These are phyloP conservation scores for Jaculus jaculus DNA, from an alignment of 2,113 vertebrate species.

Conservation along the genomic window DNA sequence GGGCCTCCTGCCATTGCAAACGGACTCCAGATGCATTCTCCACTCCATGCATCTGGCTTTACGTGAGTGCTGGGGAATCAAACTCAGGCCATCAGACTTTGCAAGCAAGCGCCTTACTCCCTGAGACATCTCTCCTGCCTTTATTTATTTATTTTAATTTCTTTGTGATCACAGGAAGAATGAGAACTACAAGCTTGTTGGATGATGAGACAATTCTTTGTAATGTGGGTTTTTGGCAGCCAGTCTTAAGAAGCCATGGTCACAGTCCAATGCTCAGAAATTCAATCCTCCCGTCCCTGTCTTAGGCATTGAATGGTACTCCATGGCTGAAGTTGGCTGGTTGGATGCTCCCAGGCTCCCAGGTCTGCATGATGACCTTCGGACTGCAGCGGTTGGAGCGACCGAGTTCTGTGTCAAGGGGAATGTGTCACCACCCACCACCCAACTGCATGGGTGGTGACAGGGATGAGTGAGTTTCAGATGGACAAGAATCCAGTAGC, in stretches of 20 bases:
- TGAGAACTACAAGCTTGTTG: constrained; percentile 29
- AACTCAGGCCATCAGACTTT: no score
- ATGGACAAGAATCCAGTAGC: background rate
- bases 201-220: constrained; percentile 10
- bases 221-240: background rate
- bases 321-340: constrained; percentile 10
- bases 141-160: constrained; percentile 17
- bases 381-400: constrained; percentile 66
- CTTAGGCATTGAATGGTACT: background rate
- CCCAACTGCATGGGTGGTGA: background rate
- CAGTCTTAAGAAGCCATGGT: background rate
- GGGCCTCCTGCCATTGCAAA: no score
- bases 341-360: background rate
- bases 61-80: no score
- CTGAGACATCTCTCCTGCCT: no score
- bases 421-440: constrained; percentile 51
- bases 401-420: constrained; percentile 9
- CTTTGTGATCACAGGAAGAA: background rate
- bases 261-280: constrained; percentile 18
- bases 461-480: background rate
- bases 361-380: constrained; percentile 29
- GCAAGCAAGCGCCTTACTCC: background rate
- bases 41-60: no score
- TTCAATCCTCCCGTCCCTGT: background rate
- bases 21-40: no score